Conservation (phyloP, 2,113 vertebrate species). For the Puma concolor region DNA sequence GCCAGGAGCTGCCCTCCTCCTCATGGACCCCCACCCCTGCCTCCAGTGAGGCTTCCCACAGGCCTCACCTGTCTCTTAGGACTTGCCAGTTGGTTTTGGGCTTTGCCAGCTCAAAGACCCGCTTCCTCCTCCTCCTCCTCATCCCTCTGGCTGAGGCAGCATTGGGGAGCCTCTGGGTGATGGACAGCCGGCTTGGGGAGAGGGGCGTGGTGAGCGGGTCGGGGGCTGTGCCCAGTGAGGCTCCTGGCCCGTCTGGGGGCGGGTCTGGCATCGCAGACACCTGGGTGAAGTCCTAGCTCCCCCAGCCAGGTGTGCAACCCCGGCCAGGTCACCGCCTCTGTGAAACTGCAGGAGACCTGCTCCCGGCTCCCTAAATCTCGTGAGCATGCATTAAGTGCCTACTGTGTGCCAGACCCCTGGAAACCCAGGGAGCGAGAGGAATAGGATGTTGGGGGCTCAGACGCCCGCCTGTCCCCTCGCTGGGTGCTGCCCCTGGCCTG, state of each 20-base stretch:
- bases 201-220: neutral
- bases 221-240: accelerated
- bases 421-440: neutral
- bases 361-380: neutral
- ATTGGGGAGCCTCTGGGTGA: neutral
- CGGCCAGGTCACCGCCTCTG: neutral
- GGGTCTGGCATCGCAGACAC: neutral
- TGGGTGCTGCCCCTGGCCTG: neutral
- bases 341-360: neutral
- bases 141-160: accelerated
- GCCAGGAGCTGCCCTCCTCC: neutral
- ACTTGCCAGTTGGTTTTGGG: constrained; percentile 72
- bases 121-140: neutral
- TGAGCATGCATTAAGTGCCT: neutral
- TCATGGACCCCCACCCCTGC: neutral
- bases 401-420: neutral
- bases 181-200: constrained; percentile 33
- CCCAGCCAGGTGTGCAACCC: neutral
- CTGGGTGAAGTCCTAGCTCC: neutral
- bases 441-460: too few species aligned
- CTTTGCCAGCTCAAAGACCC: constrained; percentile 43
- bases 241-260: neutral
- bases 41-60: accelerated
- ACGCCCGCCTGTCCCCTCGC: neutral
- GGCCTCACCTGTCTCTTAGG: constrained; percentile 71